These are phyloP conservation scores for Asteroscopus sphinx DNA, from an alignment of 2,888 invertebrate species.

Conservation along the genomic window DNA sequence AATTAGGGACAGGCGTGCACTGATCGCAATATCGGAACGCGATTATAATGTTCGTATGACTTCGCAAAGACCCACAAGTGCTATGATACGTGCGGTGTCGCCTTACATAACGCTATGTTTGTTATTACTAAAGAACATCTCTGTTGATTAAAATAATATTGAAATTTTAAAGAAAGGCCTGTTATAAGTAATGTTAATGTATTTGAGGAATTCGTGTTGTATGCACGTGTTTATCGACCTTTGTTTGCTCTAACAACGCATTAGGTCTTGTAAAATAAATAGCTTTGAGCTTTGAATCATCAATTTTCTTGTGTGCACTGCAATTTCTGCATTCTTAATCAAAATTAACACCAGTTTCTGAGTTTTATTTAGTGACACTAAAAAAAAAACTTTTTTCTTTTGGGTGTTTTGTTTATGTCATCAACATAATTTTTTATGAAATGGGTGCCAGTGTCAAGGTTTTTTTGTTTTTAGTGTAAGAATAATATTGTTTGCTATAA, in stretches of 20 bases:
- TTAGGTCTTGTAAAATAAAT: slow-evolving; percentile 43
- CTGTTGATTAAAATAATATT: slow-evolving; percentile 53
- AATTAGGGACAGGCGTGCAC: slow-evolving; percentile 88
- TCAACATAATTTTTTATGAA: too few relatives aligned
- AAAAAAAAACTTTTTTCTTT: background rate
- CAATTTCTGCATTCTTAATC: slow-evolving; percentile 42
- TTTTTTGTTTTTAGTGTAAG: too few relatives aligned
- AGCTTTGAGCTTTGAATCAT: slow-evolving; percentile 28
- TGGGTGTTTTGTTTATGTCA: too few relatives aligned
- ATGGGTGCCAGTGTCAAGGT: too few relatives aligned
- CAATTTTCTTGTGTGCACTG: slow-evolving; percentile 22
- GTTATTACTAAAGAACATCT: slow-evolving; percentile 55
- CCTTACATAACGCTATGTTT: slow-evolving; percentile 82
- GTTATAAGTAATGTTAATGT: slow-evolving; percentile 31
- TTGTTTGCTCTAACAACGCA: slow-evolving; percentile 39
- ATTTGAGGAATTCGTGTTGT: slow-evolving; percentile 30
- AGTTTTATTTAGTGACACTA: slow-evolving; percentile 5
- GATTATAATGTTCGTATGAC: slow-evolving; percentile 90
- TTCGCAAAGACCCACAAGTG: slow-evolving; percentile 86
- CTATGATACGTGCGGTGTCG: slow-evolving; percentile 82
- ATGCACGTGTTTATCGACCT: slow-evolving; percentile 33
- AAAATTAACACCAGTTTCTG: slow-evolving; percentile 5
- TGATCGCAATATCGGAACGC: slow-evolving; percentile 89
- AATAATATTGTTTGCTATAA: slow-evolving; percentile 38
- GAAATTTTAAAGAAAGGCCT: slow-evolving; percentile 30